Percentiles rank a stretch among this genome's conserved stretches.
These are phyloP conservation scores for Meteorus colon DNA, from an alignment of 2,888 invertebrate species.

Conservation along the genomic window DNA sequence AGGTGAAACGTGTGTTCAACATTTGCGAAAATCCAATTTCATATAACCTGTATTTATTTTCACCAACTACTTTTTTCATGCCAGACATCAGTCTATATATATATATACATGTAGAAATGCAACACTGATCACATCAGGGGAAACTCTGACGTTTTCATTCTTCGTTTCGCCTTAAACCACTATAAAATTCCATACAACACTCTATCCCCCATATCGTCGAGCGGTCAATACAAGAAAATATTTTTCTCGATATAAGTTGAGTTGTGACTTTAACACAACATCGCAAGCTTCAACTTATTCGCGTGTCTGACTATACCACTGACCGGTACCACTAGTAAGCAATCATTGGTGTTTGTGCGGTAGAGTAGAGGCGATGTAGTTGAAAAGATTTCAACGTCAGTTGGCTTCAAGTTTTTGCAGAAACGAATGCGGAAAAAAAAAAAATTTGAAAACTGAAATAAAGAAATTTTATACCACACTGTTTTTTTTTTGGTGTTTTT, in stretches of 20 bases:
- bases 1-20: slow-evolving; percentile 49
- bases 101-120: not conserved
- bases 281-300: slow-evolving; percentile 22
- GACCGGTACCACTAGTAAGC: slow-evolving; percentile 20
- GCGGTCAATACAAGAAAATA: slow-evolving; percentile 16
- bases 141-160: slow-evolving; percentile 20
- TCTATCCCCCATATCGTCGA: not conserved
- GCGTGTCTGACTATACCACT: slow-evolving; percentile 1
- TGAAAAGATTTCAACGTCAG: slow-evolving; percentile 13
- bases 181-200: slow-evolving; percentile 5
- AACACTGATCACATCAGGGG: not conserved
- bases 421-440: slow-evolving; percentile 16
- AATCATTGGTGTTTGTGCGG: not conserved
- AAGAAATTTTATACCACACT: not conserved
- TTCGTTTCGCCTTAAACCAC: not conserved
- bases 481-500: not conserved
- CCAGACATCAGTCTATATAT: not conserved
- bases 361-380: not conserved
- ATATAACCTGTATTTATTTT: slow-evolving; percentile 60
- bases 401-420: slow-evolving; percentile 5
- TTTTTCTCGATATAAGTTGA: slow-evolving; percentile 16
- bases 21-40: slow-evolving; percentile 67
- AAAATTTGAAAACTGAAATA: not conserved
- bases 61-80: slow-evolving; percentile 41
- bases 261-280: not conserved